Conservation (phyloP, 2,113 vertebrate species). For the Caracal caracal region DNA sequence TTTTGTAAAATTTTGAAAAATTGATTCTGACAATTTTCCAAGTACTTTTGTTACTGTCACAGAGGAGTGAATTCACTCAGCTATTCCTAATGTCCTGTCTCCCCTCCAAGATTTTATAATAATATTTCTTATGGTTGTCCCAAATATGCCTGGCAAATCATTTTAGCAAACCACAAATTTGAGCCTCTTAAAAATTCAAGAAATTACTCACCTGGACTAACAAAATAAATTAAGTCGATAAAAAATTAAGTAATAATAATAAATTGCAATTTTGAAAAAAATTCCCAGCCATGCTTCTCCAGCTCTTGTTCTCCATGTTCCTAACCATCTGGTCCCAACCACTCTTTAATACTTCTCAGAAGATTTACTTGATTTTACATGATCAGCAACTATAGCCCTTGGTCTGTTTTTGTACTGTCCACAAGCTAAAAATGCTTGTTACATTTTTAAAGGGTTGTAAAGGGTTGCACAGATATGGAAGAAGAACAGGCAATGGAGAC, state of each 20-base stretch:
- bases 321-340: not conserved
- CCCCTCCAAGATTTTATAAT: not conserved
- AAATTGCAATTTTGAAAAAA: not conserved
- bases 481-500: not conserved
- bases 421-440: not conserved
- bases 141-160: not conserved
- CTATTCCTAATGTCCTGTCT: not conserved
- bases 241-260: not conserved
- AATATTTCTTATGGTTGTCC: not conserved
- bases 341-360: not conserved
- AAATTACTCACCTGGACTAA: not conserved
- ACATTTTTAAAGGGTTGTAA: not conserved
- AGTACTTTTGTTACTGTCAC: not conserved
- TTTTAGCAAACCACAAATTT: not conserved
- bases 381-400: not conserved
- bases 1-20: not conserved
- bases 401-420: not conserved
- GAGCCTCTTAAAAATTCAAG: not conserved
- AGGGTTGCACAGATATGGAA: not conserved
- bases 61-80: not conserved
- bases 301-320: not conserved
- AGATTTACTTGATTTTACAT: not conserved
- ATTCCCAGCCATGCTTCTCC: not conserved
- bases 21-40: not conserved
- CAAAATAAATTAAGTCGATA: conserved; percentile 14